phyloP scores from a whole-genome alignment of 2,888 invertebrate genomes.

The Heliconius sara region DNA sequence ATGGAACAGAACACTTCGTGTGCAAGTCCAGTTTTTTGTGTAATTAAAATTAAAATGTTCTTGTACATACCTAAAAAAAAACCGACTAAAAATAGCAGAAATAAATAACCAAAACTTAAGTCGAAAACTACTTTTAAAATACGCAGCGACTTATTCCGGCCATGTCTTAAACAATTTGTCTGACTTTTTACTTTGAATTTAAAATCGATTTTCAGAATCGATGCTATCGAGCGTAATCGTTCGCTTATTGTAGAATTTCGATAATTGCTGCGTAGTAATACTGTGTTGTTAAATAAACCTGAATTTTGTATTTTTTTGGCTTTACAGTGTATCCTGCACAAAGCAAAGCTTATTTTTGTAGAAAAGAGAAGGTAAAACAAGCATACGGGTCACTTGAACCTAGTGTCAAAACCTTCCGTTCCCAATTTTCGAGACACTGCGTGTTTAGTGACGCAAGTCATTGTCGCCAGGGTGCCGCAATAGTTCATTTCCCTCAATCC shows the following conservation, averaged over 20 bases:
- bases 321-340: too few species aligned
- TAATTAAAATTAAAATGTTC: too few species aligned
- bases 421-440: not conserved
- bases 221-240: slow-evolving; percentile 36
- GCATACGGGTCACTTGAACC: not conserved
- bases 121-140: slow-evolving; percentile 2
- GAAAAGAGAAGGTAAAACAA: too few species aligned
- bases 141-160: slow-evolving; percentile 48
- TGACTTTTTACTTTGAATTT: slow-evolving; percentile 35
- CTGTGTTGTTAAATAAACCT: not conserved
- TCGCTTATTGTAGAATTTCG: slow-evolving; percentile 36
- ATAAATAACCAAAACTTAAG: not conserved
- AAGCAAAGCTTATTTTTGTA: too few species aligned
- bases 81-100: not conserved
- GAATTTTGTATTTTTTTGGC: not conserved
- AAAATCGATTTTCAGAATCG: slow-evolving; percentile 56
- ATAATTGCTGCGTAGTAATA: slow-evolving; percentile 14
- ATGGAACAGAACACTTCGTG: too few species aligned
- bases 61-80: too few species aligned
- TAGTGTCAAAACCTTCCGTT: not conserved
- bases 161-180: slow-evolving; percentile 56
- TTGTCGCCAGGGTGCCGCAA: not conserved
- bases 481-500: not conserved
- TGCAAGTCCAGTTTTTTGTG: too few species aligned
- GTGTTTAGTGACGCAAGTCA: not conserved